Evolutionary conservation across 2,113 vertebrate genomes (phyloP), one percentile per base, ranked within the genome.

Genomic region (Chionodraco myersi): DNA sequence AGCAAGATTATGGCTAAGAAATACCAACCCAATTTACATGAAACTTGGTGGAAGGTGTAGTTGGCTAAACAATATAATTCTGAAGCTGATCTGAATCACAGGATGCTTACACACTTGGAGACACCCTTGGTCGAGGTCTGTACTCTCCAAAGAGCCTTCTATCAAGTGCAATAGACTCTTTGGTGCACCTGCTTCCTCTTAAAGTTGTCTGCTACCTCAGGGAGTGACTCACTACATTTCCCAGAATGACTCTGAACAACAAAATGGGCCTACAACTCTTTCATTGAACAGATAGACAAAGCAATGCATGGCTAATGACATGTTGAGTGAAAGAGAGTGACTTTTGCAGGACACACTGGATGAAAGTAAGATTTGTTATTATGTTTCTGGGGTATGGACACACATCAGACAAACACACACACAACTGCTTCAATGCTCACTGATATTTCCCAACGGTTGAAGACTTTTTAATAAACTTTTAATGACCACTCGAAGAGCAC

Each of bases 401-500:
- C 69, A 69, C 69, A 66, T 30, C 48, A 51, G 47, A 47, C n/a
- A 54, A 26, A 72, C 23, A 52, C 13, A 56, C 30, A 74, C 59
- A 78, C 78, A 54, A 14, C 14, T 78, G 63, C 65, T 23, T 65
- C 54, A 58, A 65, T n/a, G 36, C 15, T 72, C 62, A 36, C 60
- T 34, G 26, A 80, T 63, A 44, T 66, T 77, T 86, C 63, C 82
- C 71, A 80, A 72, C 77, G 64, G 60, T 53, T 92, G 85, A 89
- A 57, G 89, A 92, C 91, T 92, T 93, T 92, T 93, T 92, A 95
- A 96, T 95, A 92, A 94, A 94, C 84, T 95, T 96, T 96, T 96
- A 96, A 96, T 94, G 94, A 93, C 92, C 92, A 93, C 93, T 85
- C 82, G 73, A 87, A 81, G 87, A 94, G 93, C 92, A 94, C 94